Conservation (phyloP, 53 echinoderm and acorn worm genomes). For the Stichopus horrens region DNA sequence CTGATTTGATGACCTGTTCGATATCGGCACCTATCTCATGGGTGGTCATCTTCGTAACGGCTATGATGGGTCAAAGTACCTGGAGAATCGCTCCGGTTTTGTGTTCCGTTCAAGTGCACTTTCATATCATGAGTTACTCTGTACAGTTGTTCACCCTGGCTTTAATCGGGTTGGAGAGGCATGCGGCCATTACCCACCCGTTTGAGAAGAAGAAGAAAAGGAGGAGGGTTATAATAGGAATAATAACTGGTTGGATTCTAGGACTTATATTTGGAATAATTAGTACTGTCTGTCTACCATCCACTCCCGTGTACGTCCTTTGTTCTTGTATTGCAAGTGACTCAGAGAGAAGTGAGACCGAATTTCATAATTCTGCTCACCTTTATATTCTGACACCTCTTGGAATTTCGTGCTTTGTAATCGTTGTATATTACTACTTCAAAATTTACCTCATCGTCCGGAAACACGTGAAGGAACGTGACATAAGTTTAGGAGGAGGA, state of each 20-base stretch:
- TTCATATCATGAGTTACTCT: slow-evolving; percentile 66
- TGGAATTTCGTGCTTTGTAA: slow-evolving; percentile 57
- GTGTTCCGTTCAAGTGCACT: slow-evolving; percentile 64
- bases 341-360: not conserved
- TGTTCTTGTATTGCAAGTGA: slow-evolving; percentile 57
- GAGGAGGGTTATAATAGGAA: slow-evolving; percentile 59
- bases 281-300: slow-evolving; percentile 46
- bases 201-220: slow-evolving; percentile 76
- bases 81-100: slow-evolving; percentile 46
- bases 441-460: slow-evolving; percentile 72
- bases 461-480: slow-evolving; percentile 70
- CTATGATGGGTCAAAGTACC: not conserved
- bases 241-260: slow-evolving; percentile 61
- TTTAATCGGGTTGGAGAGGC: slow-evolving; percentile 76
- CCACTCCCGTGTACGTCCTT: slow-evolving; percentile 61
- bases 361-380: slow-evolving; percentile 50
- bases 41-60: slow-evolving; percentile 51
- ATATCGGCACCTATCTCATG: slow-evolving; percentile 54
- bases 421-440: slow-evolving; percentile 67
- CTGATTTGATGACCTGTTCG: slow-evolving; percentile 66
- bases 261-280: slow-evolving; percentile 52
- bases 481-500: slow-evolving; percentile 11
- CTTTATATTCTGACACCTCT: slow-evolving; percentile 63
- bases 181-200: slow-evolving; percentile 78
- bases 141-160: slow-evolving; percentile 78